Conservation (phyloP, 1,140 invertebrate genomes). For the Rhyacophila brunnea region DNA sequence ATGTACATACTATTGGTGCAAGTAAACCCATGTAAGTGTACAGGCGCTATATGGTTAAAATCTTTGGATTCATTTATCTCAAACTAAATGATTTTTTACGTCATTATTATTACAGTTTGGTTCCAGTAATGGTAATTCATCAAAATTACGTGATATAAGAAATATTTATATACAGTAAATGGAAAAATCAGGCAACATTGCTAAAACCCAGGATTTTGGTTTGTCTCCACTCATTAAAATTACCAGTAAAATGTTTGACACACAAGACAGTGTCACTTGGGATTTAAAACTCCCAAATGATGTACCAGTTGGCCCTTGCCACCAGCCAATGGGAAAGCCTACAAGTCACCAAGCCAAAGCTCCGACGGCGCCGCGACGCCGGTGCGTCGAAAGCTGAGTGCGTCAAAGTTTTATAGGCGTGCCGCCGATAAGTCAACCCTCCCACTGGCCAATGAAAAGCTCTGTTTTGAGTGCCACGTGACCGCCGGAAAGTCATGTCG, state of each 20-base stretch:
- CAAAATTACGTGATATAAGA: too few species aligned
- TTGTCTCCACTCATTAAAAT: not conserved
- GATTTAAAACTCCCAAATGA: not conserved
- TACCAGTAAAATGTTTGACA: not conserved
- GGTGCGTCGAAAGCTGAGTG: conserved; percentile 2
- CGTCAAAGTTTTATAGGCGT: conserved; percentile 16
- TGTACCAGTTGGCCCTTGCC: not conserved
- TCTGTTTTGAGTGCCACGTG: not conserved
- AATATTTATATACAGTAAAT: too few species aligned
- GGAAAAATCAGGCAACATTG: too few species aligned
- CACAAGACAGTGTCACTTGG: not conserved
- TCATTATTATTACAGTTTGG: too few species aligned
- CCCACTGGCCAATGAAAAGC: conserved; percentile 21
- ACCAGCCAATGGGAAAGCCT: not conserved
- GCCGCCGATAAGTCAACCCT: conserved; percentile 32
- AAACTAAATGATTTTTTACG: too few species aligned
- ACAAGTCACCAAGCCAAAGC: conserved; percentile 20
- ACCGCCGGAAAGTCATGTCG: not conserved
- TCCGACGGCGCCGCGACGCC: not conserved
- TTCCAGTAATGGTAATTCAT: too few species aligned
- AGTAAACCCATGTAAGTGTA: too few species aligned
- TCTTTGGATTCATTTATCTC: too few species aligned
- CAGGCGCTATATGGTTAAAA: too few species aligned
- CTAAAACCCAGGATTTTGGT: too few species aligned
- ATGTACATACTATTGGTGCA: too few species aligned